Base-by-base conservation (phyloP, 2,113 vertebrate genomes). In the Cyprinodon brontotheroides region DNA sequence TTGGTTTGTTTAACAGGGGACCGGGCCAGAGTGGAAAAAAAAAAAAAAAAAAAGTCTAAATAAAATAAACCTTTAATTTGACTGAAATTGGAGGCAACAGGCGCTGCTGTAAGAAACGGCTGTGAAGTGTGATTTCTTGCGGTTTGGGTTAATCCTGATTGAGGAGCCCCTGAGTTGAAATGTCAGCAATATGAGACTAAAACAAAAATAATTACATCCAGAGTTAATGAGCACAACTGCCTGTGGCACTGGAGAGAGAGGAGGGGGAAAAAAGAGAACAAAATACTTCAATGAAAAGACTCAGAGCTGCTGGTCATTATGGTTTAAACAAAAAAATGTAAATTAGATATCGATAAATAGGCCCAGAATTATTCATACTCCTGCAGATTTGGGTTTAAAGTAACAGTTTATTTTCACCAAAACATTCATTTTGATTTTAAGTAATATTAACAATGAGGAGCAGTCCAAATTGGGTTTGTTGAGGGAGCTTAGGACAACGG, bases 141-240 rank as follows among this genome's bases (percentile, higher is more conserved):
- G 90, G 93, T 93, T 91, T 89, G 75, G 87, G 90, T 89, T 93
- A 92, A 93, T 93, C 92, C 91, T 93, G 91, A 93, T 92, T 92
- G 91, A 93, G 85, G 89, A 92, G 90, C 91, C 89, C 81, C 82
- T 85, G 92, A 92, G 92, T 90, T 92, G 91, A 93, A 92, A 93
- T 91, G 92, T 93, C 93, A 92, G 92, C 89, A 93, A 93, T 92
- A 91, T 89, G 93, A 93, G 90, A 92, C 90, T 92, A 92, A 91
- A 92, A 92, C 89, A 89, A 92, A 93, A 93, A 93, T 92, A 93
- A 93, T 93, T 90, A 91, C 88, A 84, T 69, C 73, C 80, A 86
- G 73, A 88, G 91, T 92, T 93, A 93, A 92, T 92, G 90, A 93
- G 89, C 81, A 86, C 87, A 87, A 89, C 86, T 80, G 89, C 89